These are phyloP conservation scores for Linnaemya tessellans DNA, from an alignment of 2,888 invertebrate species.

Conservation along the genomic window DNA sequence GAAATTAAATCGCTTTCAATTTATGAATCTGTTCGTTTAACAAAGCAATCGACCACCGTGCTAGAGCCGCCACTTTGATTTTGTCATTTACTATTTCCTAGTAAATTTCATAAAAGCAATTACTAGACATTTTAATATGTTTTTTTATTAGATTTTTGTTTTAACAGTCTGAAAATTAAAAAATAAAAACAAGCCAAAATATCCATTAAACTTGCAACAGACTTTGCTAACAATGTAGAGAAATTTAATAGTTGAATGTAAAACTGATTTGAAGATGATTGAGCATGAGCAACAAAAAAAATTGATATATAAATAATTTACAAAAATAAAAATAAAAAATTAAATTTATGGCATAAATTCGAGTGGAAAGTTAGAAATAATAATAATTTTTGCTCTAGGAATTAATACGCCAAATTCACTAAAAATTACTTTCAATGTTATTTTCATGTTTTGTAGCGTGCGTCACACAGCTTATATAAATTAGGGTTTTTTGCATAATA, in stretches of 20 bases:
- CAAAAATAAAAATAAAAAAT: background rate
- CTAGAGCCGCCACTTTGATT: background rate
- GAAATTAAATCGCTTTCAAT: slow-evolving; percentile 4
- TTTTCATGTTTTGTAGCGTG: no score
- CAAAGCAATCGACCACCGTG: background rate
- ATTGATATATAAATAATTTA: no score
- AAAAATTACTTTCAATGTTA: no score
- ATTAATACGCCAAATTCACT: no score
- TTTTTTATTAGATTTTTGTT: background rate
- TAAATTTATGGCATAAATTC: no score
- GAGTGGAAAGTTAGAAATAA: no score
- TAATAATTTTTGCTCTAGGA: no score
- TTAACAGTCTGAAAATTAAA: background rate
- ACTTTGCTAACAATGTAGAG: slow-evolving; percentile 4
- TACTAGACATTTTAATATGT: slow-evolving; percentile 2
- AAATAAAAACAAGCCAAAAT: background rate
- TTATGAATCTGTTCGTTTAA: background rate
- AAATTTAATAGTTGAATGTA: background rate
- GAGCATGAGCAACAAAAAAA: background rate
- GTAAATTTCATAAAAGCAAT: background rate
- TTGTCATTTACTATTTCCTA: slow-evolving; percentile 10
- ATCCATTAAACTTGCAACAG: slow-evolving; percentile 1
- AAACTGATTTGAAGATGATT: background rate
- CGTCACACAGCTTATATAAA: no score
- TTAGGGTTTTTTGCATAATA: no score